Evolutionary conservation across 2,888 invertebrate species (phyloP).

Genomic region (Baccha elongata): DNA sequence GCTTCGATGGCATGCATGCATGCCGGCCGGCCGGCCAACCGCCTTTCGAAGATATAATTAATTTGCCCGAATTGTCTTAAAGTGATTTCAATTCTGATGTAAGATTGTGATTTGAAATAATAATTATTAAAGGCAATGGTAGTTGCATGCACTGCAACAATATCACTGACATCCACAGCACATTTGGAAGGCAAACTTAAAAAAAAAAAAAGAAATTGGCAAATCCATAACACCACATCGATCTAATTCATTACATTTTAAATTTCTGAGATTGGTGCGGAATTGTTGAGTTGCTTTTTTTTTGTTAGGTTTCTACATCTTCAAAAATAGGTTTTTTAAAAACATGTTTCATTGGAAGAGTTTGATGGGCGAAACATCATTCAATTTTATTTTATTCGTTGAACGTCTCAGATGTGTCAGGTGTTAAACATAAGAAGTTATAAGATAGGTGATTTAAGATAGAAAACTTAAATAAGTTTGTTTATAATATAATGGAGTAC

Average conservation of each 20-base stretch:
- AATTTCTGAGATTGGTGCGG: slow-evolving; percentile 48
- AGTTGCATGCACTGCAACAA: slow-evolving; percentile 21
- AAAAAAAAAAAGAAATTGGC: slow-evolving; percentile 34
- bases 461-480: background rate
- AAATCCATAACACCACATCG: slow-evolving; percentile 4
- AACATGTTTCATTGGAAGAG: slow-evolving; percentile 14
- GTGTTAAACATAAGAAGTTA: no score
- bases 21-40: slow-evolving; percentile 27
- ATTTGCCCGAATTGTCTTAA: slow-evolving; percentile 72
- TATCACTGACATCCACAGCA: background rate
- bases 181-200: slow-evolving; percentile 13
- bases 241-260: slow-evolving; percentile 19
- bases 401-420: slow-evolving; percentile 33
- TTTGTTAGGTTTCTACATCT: slow-evolving; percentile 36
- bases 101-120: slow-evolving; percentile 65
- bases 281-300: slow-evolving; percentile 9
- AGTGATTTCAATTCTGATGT: slow-evolving; percentile 61
- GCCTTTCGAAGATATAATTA: slow-evolving; percentile 69
- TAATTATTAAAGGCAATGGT: slow-evolving; percentile 66
- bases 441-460: no score
- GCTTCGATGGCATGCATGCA: slow-evolving; percentile 68
- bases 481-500: background rate
- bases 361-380: slow-evolving; percentile 1
- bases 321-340: slow-evolving; percentile 49
- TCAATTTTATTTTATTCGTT: slow-evolving; percentile 44